These are phyloP conservation scores for Brachionus paranguensis DNA, from an alignment of 1,140 invertebrate species.

Conservation along the genomic window DNA sequence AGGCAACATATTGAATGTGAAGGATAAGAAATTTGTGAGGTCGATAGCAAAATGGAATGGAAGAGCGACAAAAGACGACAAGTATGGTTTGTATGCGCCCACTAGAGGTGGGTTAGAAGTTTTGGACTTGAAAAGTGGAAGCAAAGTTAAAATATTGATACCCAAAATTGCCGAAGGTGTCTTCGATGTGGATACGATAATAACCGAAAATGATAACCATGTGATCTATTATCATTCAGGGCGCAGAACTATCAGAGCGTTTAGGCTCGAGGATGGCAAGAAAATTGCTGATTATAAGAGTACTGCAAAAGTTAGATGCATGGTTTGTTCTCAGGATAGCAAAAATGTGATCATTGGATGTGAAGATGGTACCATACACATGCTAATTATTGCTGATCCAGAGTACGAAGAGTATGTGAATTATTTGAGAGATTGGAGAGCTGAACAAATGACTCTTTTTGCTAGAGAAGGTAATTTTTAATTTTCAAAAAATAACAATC, in stretches of 20 bases:
- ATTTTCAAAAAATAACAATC: too few species aligned
- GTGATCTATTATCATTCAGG: slow-evolving; percentile 93
- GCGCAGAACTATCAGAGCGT: slow-evolving; percentile 81
- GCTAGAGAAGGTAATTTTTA: neutral
- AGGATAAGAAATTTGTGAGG: slow-evolving; percentile 50
- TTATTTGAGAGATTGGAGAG: slow-evolving; percentile 29
- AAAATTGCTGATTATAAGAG: slow-evolving; percentile 86
- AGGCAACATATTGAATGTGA: slow-evolving; percentile 34
- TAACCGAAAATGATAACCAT: slow-evolving; percentile 86
- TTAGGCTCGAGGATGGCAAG: slow-evolving; percentile 76
- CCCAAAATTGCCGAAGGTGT: slow-evolving; percentile 84
- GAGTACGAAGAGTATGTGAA: slow-evolving; percentile 28
- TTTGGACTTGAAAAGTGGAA: slow-evolving; percentile 48
- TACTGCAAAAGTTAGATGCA: slow-evolving; percentile 76
- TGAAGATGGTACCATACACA: slow-evolving; percentile 37
- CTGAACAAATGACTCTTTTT: slow-evolving; percentile 16
- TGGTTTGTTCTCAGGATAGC: slow-evolving; percentile 72
- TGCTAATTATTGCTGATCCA: slow-evolving; percentile 39
- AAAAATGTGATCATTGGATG: slow-evolving; percentile 31
- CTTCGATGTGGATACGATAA: slow-evolving; percentile 86
- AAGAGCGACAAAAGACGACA: slow-evolving; percentile 58
- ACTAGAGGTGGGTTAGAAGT: slow-evolving; percentile 78
- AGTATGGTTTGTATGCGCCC: slow-evolving; percentile 84
- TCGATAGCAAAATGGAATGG: slow-evolving; percentile 59
- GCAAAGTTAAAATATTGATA: slow-evolving; percentile 64